Conservation (phyloP, 2,113 vertebrate species). For the Calyptomena viridis region DNA sequence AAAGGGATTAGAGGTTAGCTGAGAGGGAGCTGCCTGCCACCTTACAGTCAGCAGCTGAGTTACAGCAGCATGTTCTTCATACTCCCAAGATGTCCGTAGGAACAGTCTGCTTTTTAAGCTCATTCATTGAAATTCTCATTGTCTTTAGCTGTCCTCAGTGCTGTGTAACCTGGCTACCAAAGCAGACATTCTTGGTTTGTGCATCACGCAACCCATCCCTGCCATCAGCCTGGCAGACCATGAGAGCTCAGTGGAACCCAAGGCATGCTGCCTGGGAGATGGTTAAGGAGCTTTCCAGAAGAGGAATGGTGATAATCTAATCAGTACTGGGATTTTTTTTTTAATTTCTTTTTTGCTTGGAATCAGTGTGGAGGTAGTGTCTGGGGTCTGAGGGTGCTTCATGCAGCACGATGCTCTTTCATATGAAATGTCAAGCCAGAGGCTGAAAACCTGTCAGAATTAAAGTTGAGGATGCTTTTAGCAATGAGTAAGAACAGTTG, state of each 20-base stretch:
- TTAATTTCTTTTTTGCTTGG: neutral
- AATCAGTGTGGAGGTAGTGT: neutral
- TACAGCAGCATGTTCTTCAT: neutral
- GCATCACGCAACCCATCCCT: neutral
- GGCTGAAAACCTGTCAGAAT: neutral
- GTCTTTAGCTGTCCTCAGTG: neutral
- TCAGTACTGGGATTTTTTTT: neutral
- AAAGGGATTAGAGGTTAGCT: neutral
- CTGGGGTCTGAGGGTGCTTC: neutral
- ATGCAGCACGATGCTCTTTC: neutral
- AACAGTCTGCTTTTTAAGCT: neutral
- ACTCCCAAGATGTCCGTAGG: neutral
- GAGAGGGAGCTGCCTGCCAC: neutral
- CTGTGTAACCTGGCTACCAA: neutral
- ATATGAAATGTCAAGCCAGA: neutral
- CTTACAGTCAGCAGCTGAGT: neutral
- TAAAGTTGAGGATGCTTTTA: slow-evolving; percentile 10
- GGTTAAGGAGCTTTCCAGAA: neutral
- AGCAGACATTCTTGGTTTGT: neutral
- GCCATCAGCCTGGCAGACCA: neutral
- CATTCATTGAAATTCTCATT: neutral
- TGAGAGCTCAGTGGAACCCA: neutral
- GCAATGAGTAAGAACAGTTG: neutral
- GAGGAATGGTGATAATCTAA: neutral
- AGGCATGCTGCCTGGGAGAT: neutral